These are phyloP conservation scores for Anneissia japonica DNA, from an alignment of 35 echinoderm and acorn worm species.

Conservation along the genomic window DNA sequence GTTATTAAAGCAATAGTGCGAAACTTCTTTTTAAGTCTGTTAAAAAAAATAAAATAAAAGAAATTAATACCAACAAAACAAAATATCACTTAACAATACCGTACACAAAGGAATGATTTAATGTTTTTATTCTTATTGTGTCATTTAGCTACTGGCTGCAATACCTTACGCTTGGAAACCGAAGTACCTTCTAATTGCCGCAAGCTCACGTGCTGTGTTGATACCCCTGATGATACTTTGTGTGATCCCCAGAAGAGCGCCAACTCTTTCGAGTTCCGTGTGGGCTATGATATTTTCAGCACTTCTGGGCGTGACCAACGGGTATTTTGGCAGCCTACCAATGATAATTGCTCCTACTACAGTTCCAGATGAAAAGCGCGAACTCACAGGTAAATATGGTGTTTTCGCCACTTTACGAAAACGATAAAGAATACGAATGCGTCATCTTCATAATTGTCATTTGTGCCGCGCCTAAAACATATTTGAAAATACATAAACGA, in stretches of 20 bases:
- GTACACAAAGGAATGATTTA: too few species aligned
- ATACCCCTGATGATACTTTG: constrained; percentile 57
- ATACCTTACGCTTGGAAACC: constrained; percentile 50
- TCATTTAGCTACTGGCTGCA: constrained; percentile 54
- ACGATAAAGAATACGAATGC: too few species aligned
- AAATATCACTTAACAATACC: too few species aligned
- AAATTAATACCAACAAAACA: too few species aligned
- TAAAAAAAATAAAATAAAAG: too few species aligned
- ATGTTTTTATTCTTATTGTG: too few species aligned
- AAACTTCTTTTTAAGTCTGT: too few species aligned
- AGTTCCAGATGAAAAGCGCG: constrained; percentile 44
- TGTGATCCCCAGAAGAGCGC: constrained; percentile 43
- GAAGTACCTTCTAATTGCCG: constrained; percentile 26
- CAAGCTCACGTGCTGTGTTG: constrained; percentile 19
- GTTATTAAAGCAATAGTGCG: too few species aligned
- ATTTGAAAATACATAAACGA: background rate
- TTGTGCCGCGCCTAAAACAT: background rate
- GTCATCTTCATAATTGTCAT: too few species aligned
- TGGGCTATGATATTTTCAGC: constrained; percentile 57
- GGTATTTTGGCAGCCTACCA: constrained; percentile 72
- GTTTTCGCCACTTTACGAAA: too few species aligned
- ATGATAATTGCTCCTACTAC: constrained; percentile 64
- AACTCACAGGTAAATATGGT: constrained; percentile 49
- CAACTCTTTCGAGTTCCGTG: constrained; percentile 30
- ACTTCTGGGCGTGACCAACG: constrained; percentile 54